Percentiles rank a stretch among this genome's conserved stretches.
Conservation (phyloP, 2,888 invertebrate species). For the Tipula lateralis region DNA sequence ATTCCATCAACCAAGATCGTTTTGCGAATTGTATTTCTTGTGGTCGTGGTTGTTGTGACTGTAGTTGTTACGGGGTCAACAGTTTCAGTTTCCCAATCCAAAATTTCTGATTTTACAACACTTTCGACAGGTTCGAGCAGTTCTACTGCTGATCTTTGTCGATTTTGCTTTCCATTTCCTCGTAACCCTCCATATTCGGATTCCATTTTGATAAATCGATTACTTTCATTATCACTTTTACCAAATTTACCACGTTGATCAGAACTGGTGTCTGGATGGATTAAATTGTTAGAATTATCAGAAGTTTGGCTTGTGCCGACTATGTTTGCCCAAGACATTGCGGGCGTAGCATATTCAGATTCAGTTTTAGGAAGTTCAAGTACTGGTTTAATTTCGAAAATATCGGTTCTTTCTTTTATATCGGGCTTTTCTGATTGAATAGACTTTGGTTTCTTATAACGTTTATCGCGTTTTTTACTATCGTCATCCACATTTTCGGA, state of each 20-base stretch:
- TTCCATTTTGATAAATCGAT: neutral
- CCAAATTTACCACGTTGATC: neutral
- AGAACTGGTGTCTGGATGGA: neutral
- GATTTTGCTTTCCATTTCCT: neutral
- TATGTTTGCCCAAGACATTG: neutral
- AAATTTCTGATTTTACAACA: neutral
- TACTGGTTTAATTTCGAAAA: neutral
- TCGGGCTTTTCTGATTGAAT: neutral
- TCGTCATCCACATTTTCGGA: neutral
- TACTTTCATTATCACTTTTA: neutral
- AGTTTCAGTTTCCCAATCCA: neutral
- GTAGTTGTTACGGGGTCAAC: neutral
- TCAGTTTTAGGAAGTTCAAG: neutral
- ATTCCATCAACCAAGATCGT: conserved; percentile 76
- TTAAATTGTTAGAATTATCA: neutral
- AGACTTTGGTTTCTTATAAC: neutral
- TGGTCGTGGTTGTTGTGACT: neutral
- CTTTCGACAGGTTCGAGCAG: neutral
- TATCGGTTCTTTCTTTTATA: neutral
- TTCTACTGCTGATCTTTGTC: neutral
- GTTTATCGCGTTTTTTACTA: neutral
- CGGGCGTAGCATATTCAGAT: neutral
- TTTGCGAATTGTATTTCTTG: conserved; percentile 65
- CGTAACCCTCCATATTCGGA: neutral
- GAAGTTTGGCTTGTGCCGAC: neutral